These are phyloP conservation scores for Drosophila arawakana DNA, from an alignment of 1,140 invertebrate genomes.

Conservation along the genomic window DNA sequence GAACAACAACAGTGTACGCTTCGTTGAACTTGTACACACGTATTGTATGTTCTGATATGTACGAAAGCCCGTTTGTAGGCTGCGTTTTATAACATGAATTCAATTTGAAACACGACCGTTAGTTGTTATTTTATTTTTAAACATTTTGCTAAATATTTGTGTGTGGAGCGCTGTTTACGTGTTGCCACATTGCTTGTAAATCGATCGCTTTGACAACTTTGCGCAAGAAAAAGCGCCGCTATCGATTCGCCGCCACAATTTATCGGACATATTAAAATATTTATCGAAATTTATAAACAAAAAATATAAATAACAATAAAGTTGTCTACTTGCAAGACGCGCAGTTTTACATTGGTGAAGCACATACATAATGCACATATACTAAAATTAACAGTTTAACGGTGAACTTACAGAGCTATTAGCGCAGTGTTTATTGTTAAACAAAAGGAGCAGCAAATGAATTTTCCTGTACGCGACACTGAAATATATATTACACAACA, in stretches of 20 bases:
- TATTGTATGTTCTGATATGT: conserved; percentile 41
- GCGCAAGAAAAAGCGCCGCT: background rate
- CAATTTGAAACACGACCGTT: conserved; percentile 54
- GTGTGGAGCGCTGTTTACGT: conserved; percentile 20
- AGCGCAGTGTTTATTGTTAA: conserved; percentile 9
- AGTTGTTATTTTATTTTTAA: conserved; percentile 74
- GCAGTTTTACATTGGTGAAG: conserved; percentile 18
- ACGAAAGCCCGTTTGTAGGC: conserved; percentile 24
- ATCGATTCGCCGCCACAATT: conserved; percentile 18
- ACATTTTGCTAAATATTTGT: conserved; percentile 59
- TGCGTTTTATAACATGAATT: conserved; percentile 51
- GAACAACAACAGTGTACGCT: conserved; percentile 30
- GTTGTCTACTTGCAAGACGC: conserved; percentile 6
- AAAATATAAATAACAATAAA: conserved; percentile 51
- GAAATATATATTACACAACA: conserved; percentile 83
- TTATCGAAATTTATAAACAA: conserved; percentile 50
- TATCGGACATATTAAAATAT: conserved; percentile 24
- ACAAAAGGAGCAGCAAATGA: conserved; percentile 44
- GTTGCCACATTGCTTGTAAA: conserved; percentile 46
- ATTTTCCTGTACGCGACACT: conserved; percentile 58
- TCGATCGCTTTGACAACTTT: conserved; percentile 20
- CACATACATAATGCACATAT: conserved; percentile 23
- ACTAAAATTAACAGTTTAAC: conserved; percentile 28
- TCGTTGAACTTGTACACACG: conserved; percentile 35
- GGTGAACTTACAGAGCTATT: conserved; percentile 54